A percentile compares a stretch with the other conserved stretches of the same genome.
Evolutionary conservation across 2,113 vertebrate genomes (phyloP).

Genomic region (Labeo catla): DNA sequence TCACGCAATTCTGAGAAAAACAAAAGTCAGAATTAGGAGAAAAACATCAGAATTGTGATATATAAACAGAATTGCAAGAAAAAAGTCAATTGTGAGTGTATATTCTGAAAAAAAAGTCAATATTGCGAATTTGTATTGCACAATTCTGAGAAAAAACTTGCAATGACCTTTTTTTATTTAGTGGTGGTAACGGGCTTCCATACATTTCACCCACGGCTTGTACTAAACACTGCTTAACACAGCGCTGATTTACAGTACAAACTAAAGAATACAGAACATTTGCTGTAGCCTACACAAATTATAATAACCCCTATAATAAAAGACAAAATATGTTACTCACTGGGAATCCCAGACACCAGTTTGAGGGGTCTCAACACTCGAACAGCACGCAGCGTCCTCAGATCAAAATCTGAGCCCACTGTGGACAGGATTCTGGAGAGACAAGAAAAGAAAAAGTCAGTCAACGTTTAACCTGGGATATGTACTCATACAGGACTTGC

Average conservation of each 20-base stretch:
- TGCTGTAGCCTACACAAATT: background rate
- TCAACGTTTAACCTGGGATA: background rate
- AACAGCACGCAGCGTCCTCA: slow-evolving; percentile 96
- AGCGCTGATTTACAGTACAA: background rate
- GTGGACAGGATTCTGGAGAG: slow-evolving; percentile 77
- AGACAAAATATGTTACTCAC: slow-evolving; percentile 79
- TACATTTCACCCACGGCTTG: no score
- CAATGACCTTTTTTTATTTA: no score
- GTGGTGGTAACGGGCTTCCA: no score
- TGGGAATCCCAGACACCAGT: slow-evolving; percentile 97
- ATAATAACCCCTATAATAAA: background rate
- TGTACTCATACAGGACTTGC: background rate
- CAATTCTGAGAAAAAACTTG: no score
- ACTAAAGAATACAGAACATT: background rate
- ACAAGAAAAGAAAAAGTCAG: background rate
- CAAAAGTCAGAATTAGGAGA: no score
- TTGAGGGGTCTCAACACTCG: slow-evolving; percentile 93
- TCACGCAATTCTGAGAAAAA: no score
- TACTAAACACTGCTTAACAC: no score
- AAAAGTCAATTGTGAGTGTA: no score
- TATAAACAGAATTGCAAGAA: no score
- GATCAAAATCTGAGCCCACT: slow-evolving; percentile 91
- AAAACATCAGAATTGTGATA: no score
- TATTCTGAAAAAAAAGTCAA: no score
- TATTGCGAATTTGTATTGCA: no score